These are phyloP conservation scores for Acheta domesticus DNA, from an alignment of 2,888 invertebrate genomes.

Conservation along the genomic window DNA sequence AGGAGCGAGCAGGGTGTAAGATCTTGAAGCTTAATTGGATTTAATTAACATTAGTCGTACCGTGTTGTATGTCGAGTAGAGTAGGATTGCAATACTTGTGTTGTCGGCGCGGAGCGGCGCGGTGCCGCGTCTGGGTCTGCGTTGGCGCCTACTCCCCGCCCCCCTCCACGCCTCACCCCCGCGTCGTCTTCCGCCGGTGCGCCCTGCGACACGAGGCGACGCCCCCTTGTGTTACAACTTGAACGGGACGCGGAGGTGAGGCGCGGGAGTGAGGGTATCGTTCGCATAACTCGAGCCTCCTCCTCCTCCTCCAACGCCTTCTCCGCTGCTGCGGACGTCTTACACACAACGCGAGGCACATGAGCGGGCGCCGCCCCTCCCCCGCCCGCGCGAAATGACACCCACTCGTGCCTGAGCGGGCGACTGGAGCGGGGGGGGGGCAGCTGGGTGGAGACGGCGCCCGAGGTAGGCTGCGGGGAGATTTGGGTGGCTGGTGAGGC, in stretches of 20 bases:
- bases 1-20: neutral
- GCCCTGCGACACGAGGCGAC: neutral
- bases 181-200: neutral
- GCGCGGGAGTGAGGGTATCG: neutral
- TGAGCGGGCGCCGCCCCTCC: too few relatives aligned
- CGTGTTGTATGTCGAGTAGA: constrained; percentile 7
- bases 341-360: too few relatives aligned
- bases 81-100: constrained; percentile 18
- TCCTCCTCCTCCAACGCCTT: neutral
- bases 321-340: too few relatives aligned
- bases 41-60: constrained; percentile 35
- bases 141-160: neutral
- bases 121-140: neutral
- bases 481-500: too few relatives aligned
- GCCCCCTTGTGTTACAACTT: neutral
- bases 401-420: too few relatives aligned
- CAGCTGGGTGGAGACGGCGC: too few relatives aligned
- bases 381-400: too few relatives aligned
- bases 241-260: neutral
- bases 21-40: constrained; percentile 35
- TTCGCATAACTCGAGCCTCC: constrained; percentile 1
- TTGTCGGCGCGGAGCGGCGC: neutral
- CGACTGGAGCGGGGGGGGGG: too few relatives aligned
- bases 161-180: neutral
- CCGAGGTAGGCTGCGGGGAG: too few relatives aligned